Percentiles rank a stretch among this genome's conserved stretches.
Conservation (phyloP, 2,113 vertebrate species). For the Mionectes macconnelli region DNA sequence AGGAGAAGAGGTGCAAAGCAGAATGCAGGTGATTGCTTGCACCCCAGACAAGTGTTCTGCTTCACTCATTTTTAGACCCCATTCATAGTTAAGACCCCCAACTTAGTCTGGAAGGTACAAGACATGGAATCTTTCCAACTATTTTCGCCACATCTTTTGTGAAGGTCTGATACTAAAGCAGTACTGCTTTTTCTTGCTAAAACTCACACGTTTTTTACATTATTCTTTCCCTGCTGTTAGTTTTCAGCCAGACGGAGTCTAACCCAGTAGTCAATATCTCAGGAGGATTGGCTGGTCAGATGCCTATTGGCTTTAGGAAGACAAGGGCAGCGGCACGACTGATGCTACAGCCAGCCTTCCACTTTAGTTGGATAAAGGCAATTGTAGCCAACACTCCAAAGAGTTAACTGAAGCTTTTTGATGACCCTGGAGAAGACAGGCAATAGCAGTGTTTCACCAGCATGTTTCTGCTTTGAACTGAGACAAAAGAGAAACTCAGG, state of each 20-base stretch:
- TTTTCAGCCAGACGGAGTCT: neutral
- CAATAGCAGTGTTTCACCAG: neutral
- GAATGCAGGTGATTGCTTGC: neutral
- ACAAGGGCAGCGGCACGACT: rapidly evolving
- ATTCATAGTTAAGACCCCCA: neutral
- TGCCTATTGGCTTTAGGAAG: neutral
- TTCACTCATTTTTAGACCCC: neutral
- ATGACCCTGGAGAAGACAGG: neutral
- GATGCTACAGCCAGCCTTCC: neutral
- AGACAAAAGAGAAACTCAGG: neutral
- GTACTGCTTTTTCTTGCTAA: neutral
- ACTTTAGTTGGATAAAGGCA: neutral
- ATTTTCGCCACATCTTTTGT: rapidly evolving
- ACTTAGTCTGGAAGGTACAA: neutral
- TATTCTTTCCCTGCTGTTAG: neutral
- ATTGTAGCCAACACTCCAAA: neutral
- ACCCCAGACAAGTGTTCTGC: neutral
- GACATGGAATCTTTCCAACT: neutral
- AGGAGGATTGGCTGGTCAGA: neutral
- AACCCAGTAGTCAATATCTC: neutral
- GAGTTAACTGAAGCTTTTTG: neutral
- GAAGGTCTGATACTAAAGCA: neutral
- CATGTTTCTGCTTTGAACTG: neutral
- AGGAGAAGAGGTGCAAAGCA: neutral
- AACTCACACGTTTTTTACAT: rapidly evolving